Conservation (phyloP, 2,888 invertebrate genomes). For the Chelonus formosanus region DNA sequence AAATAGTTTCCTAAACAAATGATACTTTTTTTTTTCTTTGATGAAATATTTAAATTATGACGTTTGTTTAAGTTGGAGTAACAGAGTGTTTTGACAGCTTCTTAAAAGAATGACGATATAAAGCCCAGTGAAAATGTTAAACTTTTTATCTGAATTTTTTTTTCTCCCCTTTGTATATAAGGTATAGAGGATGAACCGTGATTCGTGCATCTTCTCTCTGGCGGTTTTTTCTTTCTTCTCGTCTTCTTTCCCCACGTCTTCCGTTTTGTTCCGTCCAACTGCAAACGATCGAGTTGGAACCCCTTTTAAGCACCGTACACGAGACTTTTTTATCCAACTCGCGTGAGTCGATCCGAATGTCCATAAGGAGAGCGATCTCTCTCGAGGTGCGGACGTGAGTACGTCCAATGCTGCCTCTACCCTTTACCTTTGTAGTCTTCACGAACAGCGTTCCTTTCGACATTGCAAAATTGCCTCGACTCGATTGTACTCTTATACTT, state of each 20-base stretch:
- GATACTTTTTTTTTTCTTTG: not conserved
- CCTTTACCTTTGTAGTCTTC: constrained; percentile 21
- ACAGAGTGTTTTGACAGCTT: constrained; percentile 16
- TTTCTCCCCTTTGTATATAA: not conserved
- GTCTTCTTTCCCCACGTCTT: constrained; percentile 1
- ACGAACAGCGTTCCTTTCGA: constrained; percentile 2
- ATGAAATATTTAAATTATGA: not conserved
- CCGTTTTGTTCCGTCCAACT: constrained; percentile 3
- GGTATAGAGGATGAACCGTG: constrained; percentile 2
- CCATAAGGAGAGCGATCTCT: constrained; percentile 45
- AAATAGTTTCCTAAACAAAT: no score
- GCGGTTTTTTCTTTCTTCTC: constrained; percentile 2
- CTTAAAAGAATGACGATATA: constrained; percentile 12
- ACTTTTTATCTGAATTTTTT: not conserved
- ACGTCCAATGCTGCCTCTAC: constrained; percentile 2
- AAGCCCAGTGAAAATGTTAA: not conserved
- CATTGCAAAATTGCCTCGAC: constrained; percentile 16
- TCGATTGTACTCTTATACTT: constrained; percentile 13
- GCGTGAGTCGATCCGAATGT: constrained; percentile 41
- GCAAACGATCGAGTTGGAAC: constrained; percentile 17
- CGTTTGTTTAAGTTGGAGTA: not conserved
- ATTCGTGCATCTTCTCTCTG: not conserved
- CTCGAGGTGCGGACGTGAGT: constrained; percentile 32
- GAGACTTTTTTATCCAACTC: constrained; percentile 25
- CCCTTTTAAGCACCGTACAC: constrained; percentile 30